Base-by-base conservation (phyloP, 1,140 invertebrate genomes). In the Aphaenogaster rudis region DNA sequence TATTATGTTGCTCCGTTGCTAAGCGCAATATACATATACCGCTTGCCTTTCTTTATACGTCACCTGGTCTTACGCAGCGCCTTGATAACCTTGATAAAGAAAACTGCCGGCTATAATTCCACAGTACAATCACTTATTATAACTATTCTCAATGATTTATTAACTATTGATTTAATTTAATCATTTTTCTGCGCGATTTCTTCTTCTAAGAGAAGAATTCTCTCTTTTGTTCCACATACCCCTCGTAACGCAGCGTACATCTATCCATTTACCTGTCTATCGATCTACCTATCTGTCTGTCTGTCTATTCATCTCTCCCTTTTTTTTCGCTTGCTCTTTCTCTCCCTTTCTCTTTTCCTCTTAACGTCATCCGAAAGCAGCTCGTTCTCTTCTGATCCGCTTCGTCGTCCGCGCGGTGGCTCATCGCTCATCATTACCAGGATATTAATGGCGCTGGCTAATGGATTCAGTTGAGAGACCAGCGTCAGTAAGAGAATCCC, bases 361-460 rank as follows among this genome's bases (percentile, higher is more conserved):
- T 66, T 45, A 33, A 54, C 67, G 15, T 66, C n/a, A 42, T 57
- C 13, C 28, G 59, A 77, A 54, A 72, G 45, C 61, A 82, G 6
- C 74, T 82, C 54, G 64, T 67, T 5, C 64, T 90, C 52, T 79
- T 84, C 59, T 45, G 81, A 88, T 74, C 78, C 82, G 81, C 81
- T 63, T 80, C 86, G 11, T 87, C 79, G 86, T 87, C 66, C 86
- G 87, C 85, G 54, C 77, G 86, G 57, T 64, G 86, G 84, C 92
- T 92, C 92, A 92, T 93, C 92, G 88, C 91, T 93, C 92, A 93
- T 91, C 92, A 93, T 94, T 94, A 94, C 91, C 69, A 78, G 81
- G 92, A 93, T 93, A 94, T 94, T 94, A 94, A 94, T 93, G 91
- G 92, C 92, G 91, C 78, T 76, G 81, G 91, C 91, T 93, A 94